Evolutionary conservation across 2,888 invertebrate genomes (phyloP).

Genomic region (Ectemnius continuus): DNA sequence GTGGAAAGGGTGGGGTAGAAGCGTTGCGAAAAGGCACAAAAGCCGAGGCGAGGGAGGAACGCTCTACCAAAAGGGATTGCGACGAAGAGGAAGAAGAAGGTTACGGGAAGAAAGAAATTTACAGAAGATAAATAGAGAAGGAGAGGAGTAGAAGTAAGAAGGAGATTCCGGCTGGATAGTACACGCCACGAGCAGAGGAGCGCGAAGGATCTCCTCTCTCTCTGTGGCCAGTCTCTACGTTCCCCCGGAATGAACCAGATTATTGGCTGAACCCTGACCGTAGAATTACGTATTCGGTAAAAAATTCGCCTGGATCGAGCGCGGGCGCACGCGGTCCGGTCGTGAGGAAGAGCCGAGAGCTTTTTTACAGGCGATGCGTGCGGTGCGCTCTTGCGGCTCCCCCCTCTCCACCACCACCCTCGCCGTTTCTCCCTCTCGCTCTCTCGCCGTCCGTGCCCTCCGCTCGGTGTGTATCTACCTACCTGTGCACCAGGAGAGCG

Average conservation of each 20-base stretch:
- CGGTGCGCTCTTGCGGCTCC: conserved; percentile 53
- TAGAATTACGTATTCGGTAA: conserved; percentile 74
- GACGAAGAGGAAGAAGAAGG: conserved; percentile 21
- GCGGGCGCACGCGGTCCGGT: conserved; percentile 28
- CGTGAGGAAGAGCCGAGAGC: conserved; percentile 52
- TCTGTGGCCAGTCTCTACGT: conserved; percentile 20
- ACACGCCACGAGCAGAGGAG: conserved; percentile 39
- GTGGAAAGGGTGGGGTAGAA: neutral
- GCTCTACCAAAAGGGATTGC: conserved; percentile 20
- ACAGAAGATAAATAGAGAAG: neutral
- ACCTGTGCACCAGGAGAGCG: conserved; percentile 23
- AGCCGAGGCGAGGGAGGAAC: conserved; percentile 4
- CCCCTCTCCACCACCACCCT: conserved; percentile 14
- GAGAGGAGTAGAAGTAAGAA: conserved; percentile 33
- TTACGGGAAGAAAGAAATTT: neutral
- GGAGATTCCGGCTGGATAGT: conserved; percentile 57
- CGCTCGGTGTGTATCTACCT: conserved; percentile 38
- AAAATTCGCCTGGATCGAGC: conserved; percentile 54
- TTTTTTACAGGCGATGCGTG: conserved; percentile 62
- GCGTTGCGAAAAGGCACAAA: conserved; percentile 21
- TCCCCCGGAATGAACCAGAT: conserved; percentile 71
- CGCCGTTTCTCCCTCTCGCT: neutral
- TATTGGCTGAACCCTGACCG: conserved; percentile 75
- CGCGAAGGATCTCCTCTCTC: conserved; percentile 38
- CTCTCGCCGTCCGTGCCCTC: conserved; percentile 26